These are phyloP conservation scores for Campopleginae sp. DNA, from an alignment of 2,888 invertebrate species.

Conservation along the genomic window DNA sequence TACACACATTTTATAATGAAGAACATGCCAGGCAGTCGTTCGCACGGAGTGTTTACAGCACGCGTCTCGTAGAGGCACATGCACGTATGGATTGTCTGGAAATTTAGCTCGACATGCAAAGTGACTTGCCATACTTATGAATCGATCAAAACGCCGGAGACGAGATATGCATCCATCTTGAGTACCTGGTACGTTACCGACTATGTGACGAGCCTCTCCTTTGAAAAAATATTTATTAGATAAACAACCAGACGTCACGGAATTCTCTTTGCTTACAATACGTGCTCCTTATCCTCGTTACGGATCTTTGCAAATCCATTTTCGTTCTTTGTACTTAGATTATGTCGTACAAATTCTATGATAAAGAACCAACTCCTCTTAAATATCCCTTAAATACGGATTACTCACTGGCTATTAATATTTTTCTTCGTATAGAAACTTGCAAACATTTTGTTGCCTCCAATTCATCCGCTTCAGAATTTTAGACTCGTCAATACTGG, in stretches of 20 bases:
- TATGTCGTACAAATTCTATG: background rate
- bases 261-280: slow-evolving; percentile 74
- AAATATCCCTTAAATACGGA: background rate
- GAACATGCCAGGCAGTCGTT: slow-evolving; percentile 2
- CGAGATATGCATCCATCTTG: slow-evolving; percentile 76
- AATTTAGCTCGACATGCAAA: slow-evolving; percentile 14
- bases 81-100: background rate
- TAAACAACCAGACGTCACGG: slow-evolving; percentile 79
- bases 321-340: slow-evolving; percentile 57
- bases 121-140: slow-evolving; percentile 66
- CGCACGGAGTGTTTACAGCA: background rate
- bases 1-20: slow-evolving; percentile 40
- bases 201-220: slow-evolving; percentile 5
- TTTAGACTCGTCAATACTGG: background rate
- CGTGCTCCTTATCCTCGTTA: slow-evolving; percentile 75
- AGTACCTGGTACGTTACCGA: slow-evolving; percentile 32
- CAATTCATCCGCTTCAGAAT: background rate
- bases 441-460: background rate
- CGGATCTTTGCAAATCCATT: slow-evolving; percentile 79
- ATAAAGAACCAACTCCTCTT: background rate
- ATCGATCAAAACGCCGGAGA: slow-evolving; percentile 78
- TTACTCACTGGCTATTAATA: background rate
- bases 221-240: slow-evolving; percentile 68
- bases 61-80: background rate
- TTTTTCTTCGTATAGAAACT: background rate